Evolutionary conservation across 1,140 invertebrate genomes (phyloP), one percentile per base, ranked within the genome.

Genomic region (Zaprionus kolodkinae): DNA sequence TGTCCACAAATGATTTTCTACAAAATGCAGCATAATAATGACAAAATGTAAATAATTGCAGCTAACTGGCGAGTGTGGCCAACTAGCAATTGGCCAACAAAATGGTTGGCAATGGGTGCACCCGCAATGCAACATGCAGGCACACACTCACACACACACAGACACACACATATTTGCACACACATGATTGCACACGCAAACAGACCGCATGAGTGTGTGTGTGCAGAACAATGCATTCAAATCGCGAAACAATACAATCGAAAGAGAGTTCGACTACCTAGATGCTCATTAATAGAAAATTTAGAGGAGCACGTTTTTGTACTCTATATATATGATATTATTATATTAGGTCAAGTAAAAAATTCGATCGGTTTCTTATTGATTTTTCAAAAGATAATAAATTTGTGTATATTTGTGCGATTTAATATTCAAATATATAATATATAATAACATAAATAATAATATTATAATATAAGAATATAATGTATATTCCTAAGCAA

Each of bases 11-110:
- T 80, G 59, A 72, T 72, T 75, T 75, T 74, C 59, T 66, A 65
- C 65, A 74, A 81, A 78, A 84, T 81, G 66, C 76, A 77, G 50
- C 78, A 68, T 73, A 81, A 77, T 85, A 85, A 65, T 72, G 82
- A 65, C 65, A 78, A 72, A 86, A 85, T 86, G 82, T 85, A 85
- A 85, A 86, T 86, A 85, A 79, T 74, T 67, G 74, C 59, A 74
- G 57, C 59, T 25, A 69, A 57, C 69, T 60, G 50, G 48, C 60
- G 74, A 69, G 48, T 57, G 54, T 45, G 56, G 57, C 35, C 62
- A 43, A 35, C 68, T 30, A 61, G 52, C 74, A 56, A 66, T 72
- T 72, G 62, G 50, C 62, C 50, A 56, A 17, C 63, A 2, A 60
- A 71, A 55, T 75, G 57, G 45, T 0, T 36, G 57, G 54, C 48